A percentile compares a stretch with the other conserved stretches of the same genome.
Conservation (phyloP, 2,888 invertebrate genomes). For the Acrobasis suavella region DNA sequence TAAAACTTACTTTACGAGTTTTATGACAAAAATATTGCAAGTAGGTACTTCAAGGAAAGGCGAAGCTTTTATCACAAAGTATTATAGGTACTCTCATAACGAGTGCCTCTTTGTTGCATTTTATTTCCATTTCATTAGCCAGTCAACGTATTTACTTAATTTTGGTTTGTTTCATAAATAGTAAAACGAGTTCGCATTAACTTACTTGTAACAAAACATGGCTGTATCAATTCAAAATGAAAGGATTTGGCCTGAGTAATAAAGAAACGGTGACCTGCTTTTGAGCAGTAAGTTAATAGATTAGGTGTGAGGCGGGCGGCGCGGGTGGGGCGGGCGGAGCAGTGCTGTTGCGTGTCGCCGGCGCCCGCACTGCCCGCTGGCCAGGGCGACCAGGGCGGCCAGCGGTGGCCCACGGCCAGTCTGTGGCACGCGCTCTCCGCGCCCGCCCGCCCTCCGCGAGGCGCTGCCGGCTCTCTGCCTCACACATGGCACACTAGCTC, state of each 20-base stretch:
- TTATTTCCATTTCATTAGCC: no score
- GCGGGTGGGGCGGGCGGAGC: constrained; percentile 39
- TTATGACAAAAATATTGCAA: not conserved
- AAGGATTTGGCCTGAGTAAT: constrained; percentile 36
- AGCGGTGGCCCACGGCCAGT: constrained; percentile 62
- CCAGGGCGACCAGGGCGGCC: constrained; percentile 64
- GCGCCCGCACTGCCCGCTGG: constrained; percentile 52
- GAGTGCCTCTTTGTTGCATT: no score
- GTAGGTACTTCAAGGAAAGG: not conserved
- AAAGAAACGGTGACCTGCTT: constrained; percentile 69
- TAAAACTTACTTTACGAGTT: not conserved
- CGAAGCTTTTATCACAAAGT: not conserved
- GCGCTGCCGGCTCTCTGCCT: constrained; percentile 34
- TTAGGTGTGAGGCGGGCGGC: constrained; percentile 59
- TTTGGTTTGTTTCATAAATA: not conserved
- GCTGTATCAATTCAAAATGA: constrained; percentile 25
- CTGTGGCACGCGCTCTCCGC: constrained; percentile 75
- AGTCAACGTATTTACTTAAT: no score
- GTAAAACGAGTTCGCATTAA: not conserved
- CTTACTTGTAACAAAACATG: not conserved
- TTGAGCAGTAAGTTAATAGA: constrained; percentile 62
- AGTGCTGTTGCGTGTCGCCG: constrained; percentile 37
- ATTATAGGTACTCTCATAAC: no score
- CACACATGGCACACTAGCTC: constrained; percentile 49
- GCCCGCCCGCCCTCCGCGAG: constrained; percentile 67